Conservation (phyloP, 2,797 vertebrate genomes). For the Thalassophryne amazonica region DNA sequence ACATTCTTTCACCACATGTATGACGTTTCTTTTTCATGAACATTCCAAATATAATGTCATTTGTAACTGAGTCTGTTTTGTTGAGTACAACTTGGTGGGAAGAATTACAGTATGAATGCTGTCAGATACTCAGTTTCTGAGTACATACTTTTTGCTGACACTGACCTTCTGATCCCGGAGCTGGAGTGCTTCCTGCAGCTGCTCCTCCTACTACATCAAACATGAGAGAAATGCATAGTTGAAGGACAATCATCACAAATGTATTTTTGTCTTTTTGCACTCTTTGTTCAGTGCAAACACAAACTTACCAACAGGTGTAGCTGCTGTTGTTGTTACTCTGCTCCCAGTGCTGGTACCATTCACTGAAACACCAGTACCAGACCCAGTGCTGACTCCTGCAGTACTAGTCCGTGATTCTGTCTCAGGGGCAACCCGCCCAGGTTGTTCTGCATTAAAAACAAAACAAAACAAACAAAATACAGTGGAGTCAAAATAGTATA, state of each 20-base stretch:
- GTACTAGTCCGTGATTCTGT: constrained; percentile 36
- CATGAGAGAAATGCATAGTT: too few relatives aligned
- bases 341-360: constrained; percentile 41
- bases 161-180: constrained; percentile 49
- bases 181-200: constrained; percentile 33
- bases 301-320: constrained; percentile 41
- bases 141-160: not conserved
- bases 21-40: too few relatives aligned
- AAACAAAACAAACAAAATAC: not conserved
- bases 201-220: constrained; percentile 35
- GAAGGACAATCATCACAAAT: too few relatives aligned
- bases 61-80: too few relatives aligned
- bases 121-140: not conserved
- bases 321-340: constrained; percentile 17
- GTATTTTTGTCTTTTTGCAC: not conserved
- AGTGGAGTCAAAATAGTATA: not conserved
- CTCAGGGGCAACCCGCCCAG: constrained; percentile 49
- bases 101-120: not conserved
- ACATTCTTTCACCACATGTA: too few relatives aligned
- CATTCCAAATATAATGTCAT: too few relatives aligned
- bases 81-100: too few relatives aligned
- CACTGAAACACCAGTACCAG: constrained; percentile 16
- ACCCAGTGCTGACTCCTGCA: constrained; percentile 11
- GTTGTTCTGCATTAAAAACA: constrained; percentile 38
- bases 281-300: not conserved